Conservation (phyloP, 2,888 invertebrate species). For the Diarsia rubi region DNA sequence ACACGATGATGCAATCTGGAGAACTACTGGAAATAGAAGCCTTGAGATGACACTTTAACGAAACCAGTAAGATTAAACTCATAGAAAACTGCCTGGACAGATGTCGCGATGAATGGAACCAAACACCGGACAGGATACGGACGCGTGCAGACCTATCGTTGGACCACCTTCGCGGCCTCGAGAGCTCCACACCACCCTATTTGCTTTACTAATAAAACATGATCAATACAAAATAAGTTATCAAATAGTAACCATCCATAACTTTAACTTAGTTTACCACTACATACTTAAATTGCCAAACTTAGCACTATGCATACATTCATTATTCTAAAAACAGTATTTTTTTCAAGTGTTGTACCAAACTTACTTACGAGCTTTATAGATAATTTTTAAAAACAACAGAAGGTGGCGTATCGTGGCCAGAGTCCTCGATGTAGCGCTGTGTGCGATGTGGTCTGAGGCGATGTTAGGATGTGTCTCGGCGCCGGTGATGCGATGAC, state of each 20-base stretch:
- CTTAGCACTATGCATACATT: slow-evolving; percentile 70
- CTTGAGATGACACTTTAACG: slow-evolving; percentile 48
- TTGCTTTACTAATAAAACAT: slow-evolving; percentile 73
- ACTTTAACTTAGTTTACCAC: slow-evolving; percentile 70
- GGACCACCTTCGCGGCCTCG: slow-evolving; percentile 63
- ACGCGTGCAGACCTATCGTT: slow-evolving; percentile 50
- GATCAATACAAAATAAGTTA: slow-evolving; percentile 65
- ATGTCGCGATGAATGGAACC: slow-evolving; percentile 41
- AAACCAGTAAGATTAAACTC: slow-evolving; percentile 32
- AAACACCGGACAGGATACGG: slow-evolving; percentile 42
- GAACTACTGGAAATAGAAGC: slow-evolving; percentile 27
- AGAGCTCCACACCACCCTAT: slow-evolving; percentile 65
- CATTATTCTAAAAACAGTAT: slow-evolving; percentile 65
- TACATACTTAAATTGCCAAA: slow-evolving; percentile 66
- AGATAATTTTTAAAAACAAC: slow-evolving; percentile 90
- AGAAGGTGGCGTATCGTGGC: slow-evolving; percentile 89
- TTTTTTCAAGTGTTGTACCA: slow-evolving; percentile 68
- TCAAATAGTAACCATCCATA: slow-evolving; percentile 68
- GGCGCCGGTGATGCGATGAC: slow-evolving; percentile 69
- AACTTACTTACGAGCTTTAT: slow-evolving; percentile 84
- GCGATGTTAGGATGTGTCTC: slow-evolving; percentile 86
- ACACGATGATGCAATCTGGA: slow-evolving; percentile 32
- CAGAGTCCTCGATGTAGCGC: slow-evolving; percentile 88
- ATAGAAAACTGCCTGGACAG: slow-evolving; percentile 46
- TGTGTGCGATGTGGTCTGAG: slow-evolving; percentile 89